Conservation (phyloP, 2,888 invertebrate species). For the Palloptera scutellata region DNA sequence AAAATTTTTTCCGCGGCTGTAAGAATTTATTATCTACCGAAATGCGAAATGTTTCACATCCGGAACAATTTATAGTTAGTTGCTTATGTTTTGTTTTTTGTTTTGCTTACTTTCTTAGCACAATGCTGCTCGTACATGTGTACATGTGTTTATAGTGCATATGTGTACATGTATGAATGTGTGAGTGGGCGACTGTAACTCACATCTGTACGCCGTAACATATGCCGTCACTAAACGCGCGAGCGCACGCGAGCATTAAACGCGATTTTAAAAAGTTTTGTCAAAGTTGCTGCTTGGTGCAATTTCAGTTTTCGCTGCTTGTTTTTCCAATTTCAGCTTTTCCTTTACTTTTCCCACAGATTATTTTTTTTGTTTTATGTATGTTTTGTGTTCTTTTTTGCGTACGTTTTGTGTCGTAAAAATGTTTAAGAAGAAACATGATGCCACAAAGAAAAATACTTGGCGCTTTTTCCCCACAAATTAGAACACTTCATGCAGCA, state of each 20-base stretch:
- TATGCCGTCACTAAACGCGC: no score
- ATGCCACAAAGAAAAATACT: not conserved
- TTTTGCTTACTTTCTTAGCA: not conserved
- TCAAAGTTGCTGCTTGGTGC: no score
- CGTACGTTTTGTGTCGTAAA: not conserved
- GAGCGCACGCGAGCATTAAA: no score
- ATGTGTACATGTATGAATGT: no score
- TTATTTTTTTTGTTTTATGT: not conserved
- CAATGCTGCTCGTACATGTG: no score
- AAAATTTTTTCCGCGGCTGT: not conserved
- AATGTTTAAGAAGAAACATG: not conserved
- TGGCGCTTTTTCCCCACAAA: constrained; percentile 21
- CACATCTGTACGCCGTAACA: no score
- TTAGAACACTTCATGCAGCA: constrained; percentile 37
- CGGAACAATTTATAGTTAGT: constrained; percentile 18
- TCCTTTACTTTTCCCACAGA: constrained; percentile 6
- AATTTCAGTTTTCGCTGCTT: no score
- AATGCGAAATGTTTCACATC: constrained; percentile 23
- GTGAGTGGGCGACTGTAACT: no score
- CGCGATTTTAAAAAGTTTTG: no score
- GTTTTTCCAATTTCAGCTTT: not conserved
- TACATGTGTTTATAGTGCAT: no score
- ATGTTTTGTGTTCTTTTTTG: not conserved
- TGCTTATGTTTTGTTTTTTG: not conserved
- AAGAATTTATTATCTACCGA: not conserved